These are phyloP conservation scores for Octonoba sinensis DNA, from an alignment of 2,888 invertebrate species.

Conservation along the genomic window DNA sequence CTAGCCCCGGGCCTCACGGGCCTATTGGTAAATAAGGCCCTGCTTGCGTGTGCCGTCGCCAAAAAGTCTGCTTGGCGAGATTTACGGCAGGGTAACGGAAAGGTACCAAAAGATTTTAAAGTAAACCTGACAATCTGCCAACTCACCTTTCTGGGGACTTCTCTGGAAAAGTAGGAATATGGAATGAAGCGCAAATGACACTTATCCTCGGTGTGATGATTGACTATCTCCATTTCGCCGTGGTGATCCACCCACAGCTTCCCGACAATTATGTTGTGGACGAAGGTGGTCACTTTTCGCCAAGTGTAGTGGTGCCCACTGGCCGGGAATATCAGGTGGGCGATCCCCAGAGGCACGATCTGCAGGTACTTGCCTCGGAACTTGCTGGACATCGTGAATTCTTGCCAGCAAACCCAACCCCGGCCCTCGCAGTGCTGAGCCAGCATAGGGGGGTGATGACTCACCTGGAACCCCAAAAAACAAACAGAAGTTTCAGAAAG, in stretches of 20 bases:
- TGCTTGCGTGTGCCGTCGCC: too few relatives aligned
- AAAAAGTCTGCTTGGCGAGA: too few relatives aligned
- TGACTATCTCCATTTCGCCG: conserved; percentile 98
- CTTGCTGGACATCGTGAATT: conserved; percentile 99
- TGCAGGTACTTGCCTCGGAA: conserved; percentile 96
- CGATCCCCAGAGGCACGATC: conserved; percentile 76
- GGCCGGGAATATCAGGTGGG: conserved; percentile 76
- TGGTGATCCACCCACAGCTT: conserved; percentile 99
- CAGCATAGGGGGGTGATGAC: conserved; percentile 98
- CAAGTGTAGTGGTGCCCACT: conserved; percentile 86
- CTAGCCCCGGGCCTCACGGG: too few relatives aligned
- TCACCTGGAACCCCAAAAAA: conserved; percentile 81
- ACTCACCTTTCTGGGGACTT: conserved; percentile 89
- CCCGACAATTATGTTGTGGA: conserved; percentile 98
- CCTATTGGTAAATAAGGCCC: too few relatives aligned
- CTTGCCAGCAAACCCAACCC: conserved; percentile 96
- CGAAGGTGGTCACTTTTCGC: conserved; percentile 96
- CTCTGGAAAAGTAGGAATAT: conserved; percentile 98
- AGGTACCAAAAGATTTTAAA: too few relatives aligned
- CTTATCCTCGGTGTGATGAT: conserved; percentile 89
- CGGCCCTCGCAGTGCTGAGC: conserved; percentile 95
- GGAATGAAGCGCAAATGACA: conserved; percentile 98
- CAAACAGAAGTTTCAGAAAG: not conserved
- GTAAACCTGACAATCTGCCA: not conserved
- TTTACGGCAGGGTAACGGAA: too few relatives aligned